Base-by-base conservation (phyloP, 1,140 invertebrate genomes). In the Magallana angulata region DNA sequence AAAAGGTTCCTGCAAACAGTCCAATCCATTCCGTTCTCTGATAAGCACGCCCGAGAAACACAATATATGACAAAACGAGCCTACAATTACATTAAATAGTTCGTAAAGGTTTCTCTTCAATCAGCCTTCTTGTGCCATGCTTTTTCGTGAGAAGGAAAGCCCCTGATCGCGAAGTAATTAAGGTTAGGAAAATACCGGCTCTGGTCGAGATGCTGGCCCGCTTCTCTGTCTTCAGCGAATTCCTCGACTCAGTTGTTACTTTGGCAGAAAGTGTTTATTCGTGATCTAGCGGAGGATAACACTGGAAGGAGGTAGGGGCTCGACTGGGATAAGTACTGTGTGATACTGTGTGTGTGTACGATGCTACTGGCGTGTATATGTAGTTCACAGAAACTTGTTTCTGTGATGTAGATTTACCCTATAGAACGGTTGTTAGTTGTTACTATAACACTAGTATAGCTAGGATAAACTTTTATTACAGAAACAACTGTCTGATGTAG, bases 181-280 rank as follows among this genome's bases (percentile, higher is more conserved):
- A 76, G 68, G 68, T 76, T 76, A 76, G 68, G 36, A 76, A 76
- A 76, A 76, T 76, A 76, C 24, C 68, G 68, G 68, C 24, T 76
- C 18, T 76, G 68, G 68, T 30, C 68, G 68, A 30, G 68, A 36
- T 76, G 68, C 68, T 76, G 24, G 68, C 68, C 48, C 24, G 24
- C 68, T 11, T 11, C 1, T 48, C 36, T 76, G 68, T 76, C 68
- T 76, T 76, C 14, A 76, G 68, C 68, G 24, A 76, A 76, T 76
- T 76, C 68, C 24, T 76, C 24, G 24, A 76, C 68, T 76, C 36
- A 76, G 11, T 48, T 9, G 68, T 30, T 76, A 76, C 68, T 76
- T 76, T 76, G 68, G 68, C 68, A 76, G 68, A 76, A 76, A 76
- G 68, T 76, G 68, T 76, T 76, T 76, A 76, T 76, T 76, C 68